phyloP scores from a whole-genome alignment of 1,140 invertebrate species.

The Drosophila triauraria region DNA sequence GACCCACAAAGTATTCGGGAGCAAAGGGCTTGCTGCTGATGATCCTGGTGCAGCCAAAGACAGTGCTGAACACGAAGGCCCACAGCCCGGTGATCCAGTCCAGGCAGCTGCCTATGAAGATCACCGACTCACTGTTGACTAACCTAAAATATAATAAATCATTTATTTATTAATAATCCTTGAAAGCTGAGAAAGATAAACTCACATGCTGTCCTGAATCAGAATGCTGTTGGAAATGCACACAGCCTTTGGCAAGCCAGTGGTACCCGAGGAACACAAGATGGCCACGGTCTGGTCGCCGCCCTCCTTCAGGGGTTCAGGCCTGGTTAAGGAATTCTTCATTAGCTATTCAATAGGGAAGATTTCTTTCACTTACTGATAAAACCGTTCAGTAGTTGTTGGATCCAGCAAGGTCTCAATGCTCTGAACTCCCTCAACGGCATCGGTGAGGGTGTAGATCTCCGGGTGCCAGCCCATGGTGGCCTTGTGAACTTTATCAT shows the following conservation, averaged over 20 bases:
- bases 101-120: conserved; percentile 64
- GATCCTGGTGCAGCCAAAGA: conserved; percentile 65
- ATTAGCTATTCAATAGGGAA: not conserved
- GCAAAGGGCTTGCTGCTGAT: conserved; percentile 61
- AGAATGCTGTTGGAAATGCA: conserved; percentile 88
- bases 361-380: conserved; percentile 52
- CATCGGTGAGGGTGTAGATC: conserved; percentile 63
- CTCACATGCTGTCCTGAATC: conserved; percentile 63
- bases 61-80: conserved; percentile 52
- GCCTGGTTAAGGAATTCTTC: conserved; percentile 28
- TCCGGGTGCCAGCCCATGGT: conserved; percentile 63
- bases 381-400: conserved; percentile 61
- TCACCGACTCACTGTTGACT: conserved; percentile 56
- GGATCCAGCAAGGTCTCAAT: conserved; percentile 67
- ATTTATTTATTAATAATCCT: too few relatives aligned
- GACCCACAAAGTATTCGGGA: conserved; percentile 58
- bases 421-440: conserved; percentile 53
- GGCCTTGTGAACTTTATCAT: conserved; percentile 64
- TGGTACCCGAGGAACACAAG: conserved; percentile 90
- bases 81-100: conserved; percentile 79
- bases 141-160: conserved; percentile 20
- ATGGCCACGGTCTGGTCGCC: conserved; percentile 79
- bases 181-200: not conserved
- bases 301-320: conserved; percentile 53
- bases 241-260: conserved; percentile 92